Percentiles rank a stretch among this genome's conserved stretches.
Evolutionary conservation across 2,888 invertebrate genomes (phyloP).

Genomic region (Seira ritae): DNA sequence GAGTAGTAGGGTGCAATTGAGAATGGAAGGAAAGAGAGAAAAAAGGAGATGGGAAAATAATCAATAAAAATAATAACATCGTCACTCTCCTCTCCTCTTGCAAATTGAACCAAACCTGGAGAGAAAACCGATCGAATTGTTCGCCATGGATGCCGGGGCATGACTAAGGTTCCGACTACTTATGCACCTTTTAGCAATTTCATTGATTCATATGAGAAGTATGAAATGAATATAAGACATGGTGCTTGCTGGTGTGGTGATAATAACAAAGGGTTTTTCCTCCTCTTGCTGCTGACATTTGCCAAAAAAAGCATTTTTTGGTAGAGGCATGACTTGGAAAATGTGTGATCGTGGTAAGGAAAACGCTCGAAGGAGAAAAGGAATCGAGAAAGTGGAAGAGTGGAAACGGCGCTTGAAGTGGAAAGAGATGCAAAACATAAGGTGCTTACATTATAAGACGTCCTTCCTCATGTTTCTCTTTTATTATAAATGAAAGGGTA

Average conservation of each 20-base stretch:
- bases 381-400: too few species aligned
- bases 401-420: not conserved
- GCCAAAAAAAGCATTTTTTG: conserved; percentile 31
- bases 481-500: conserved; percentile 15
- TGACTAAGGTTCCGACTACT: too few species aligned
- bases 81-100: conserved; percentile 25
- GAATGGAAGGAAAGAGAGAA: not conserved
- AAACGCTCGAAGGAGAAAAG: not conserved
- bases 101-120: conserved; percentile 4
- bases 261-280: conserved; percentile 9
- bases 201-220: too few species aligned
- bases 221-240: not conserved
- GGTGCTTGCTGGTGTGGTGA: not conserved
- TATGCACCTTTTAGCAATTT: too few species aligned
- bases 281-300: conserved; percentile 31
- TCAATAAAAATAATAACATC: conserved; percentile 59
- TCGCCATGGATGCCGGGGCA: not conserved
- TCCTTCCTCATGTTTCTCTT: conserved; percentile 2
- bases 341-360: conserved; percentile 13
- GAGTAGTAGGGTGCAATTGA: not conserved
- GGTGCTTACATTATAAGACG: conserved; percentile 12
- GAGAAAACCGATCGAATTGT: not conserved
- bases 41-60: conserved; percentile 48
- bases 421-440: conserved; percentile 10
- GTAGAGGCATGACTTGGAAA: conserved; percentile 5